Evolutionary conservation across 2,113 vertebrate genomes (phyloP), one percentile per base, ranked within the genome.

Genomic region (Tragelaphus imberbis): DNA sequence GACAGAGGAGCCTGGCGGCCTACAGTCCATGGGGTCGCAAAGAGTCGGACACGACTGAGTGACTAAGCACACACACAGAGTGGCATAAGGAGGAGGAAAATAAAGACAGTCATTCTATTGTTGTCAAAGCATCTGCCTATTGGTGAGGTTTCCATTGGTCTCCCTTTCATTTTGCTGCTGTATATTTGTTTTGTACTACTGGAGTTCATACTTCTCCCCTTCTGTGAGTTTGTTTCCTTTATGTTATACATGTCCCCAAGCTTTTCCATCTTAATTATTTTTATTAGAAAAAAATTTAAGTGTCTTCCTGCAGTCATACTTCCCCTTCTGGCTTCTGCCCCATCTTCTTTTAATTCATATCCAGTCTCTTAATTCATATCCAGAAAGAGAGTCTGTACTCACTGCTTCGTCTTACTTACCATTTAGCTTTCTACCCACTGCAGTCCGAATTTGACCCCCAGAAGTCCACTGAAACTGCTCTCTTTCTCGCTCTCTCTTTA

Each of bases 191-290:
- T 58, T 88, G 33, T 68, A 63, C n/a, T 86, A 12, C 17, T 91
- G 44, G 30, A 91, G 23, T 28, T 93, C 19, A 27, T 59, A 21
- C 28, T 55, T 94, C 58, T 94, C 47, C 55, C 6, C 85, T 75
- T 93, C 49, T 79, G 1, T 92, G 79, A 44, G 17, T 61, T 77
- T 55, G 13, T 91, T 95, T 71, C 85, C 80, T 95, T 89, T 89
- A 81, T 87, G n/a, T 7, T 88, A 85, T 84, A 33, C 13, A 36
- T 3, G 79, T 79, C 33, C n/a, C 11, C 13, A 80, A n/a, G n/a
- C 61, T 92, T 97, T n/a, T 84, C 47, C 28, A 92, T 88, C 30
- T 95, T 80, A 92, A 92, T 65, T 93, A 71, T 96, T 96, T 92
- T 86, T 93, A 89, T 59, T 94, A 80, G 56, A 80, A 81, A 65